Percentiles rank a stretch among this genome's conserved stretches.
Conservation (phyloP, 1,140 invertebrate species). For the honey bee (Apis mellifera) region DNA sequence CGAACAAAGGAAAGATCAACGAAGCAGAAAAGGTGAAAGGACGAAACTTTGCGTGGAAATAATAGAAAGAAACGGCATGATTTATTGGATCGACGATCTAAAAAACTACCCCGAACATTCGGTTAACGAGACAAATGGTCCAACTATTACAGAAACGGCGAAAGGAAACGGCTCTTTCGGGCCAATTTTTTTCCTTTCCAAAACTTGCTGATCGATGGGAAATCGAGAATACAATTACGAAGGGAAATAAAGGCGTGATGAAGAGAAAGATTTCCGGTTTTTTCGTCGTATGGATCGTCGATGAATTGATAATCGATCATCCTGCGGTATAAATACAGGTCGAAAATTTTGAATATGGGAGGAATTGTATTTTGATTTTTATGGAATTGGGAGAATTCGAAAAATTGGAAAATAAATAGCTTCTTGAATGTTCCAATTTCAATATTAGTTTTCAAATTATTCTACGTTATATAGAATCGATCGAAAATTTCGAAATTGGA, state of each 20-base stretch:
- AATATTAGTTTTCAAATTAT: not conserved
- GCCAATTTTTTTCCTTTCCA: not conserved
- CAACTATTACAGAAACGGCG: not conserved
- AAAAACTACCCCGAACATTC: not conserved
- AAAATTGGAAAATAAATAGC: too few relatives aligned
- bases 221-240: not conserved
- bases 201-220: too few relatives aligned
- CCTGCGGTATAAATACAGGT: not conserved
- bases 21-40: not conserved
- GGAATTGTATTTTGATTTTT: too few relatives aligned
- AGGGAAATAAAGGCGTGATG: not conserved
- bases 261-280: not conserved
- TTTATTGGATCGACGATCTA: not conserved
- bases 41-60: not conserved
- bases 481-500: not conserved
- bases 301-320: not conserved
- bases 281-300: not conserved
- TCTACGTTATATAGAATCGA: not conserved
- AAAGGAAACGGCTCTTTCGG: not conserved
- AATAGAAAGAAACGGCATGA: not conserved
- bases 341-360: too few relatives aligned
- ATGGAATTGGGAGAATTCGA: not conserved
- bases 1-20: not conserved
- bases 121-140: not conserved
- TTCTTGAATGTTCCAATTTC: too few relatives aligned